phyloP scores from a whole-genome alignment of 2,888 invertebrate genomes.

The Archips xylosteana region DNA sequence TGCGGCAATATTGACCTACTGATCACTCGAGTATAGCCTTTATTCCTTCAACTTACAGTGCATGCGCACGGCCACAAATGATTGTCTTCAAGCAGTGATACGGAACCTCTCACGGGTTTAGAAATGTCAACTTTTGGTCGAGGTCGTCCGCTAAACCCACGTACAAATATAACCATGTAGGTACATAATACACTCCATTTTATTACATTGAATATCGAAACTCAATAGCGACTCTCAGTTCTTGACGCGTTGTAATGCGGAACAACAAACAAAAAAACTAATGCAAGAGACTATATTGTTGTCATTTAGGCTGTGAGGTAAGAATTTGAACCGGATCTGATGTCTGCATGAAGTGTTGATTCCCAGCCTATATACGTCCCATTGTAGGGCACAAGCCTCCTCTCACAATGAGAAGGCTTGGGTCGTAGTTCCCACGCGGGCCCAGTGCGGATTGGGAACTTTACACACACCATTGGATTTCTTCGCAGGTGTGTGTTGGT shows the following conservation, averaged over 20 bases:
- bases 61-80: conserved; percentile 10
- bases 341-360: too few species aligned
- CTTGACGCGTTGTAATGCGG: background rate
- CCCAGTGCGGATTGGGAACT: too few species aligned
- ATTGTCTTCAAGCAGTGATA: conserved; percentile 17
- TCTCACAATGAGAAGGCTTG: too few species aligned
- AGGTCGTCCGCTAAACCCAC: conserved; percentile 45
- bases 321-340: too few species aligned
- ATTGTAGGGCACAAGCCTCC: too few species aligned
- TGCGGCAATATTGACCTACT: background rate
- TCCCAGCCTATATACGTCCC: too few species aligned
- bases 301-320: too few species aligned
- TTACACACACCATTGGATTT: too few species aligned
- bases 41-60: conserved; percentile 15
- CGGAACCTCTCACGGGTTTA: conserved; percentile 45
- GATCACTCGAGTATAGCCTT: conserved; percentile 10
- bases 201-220: conserved; percentile 5
- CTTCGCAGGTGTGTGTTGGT: too few species aligned
- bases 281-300: too few species aligned
- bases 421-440: too few species aligned
- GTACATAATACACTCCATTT: conserved; percentile 17
- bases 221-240: background rate
- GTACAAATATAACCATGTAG: conserved; percentile 9
- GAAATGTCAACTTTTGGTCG: conserved; percentile 48
- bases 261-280: background rate